Base-by-base conservation (phyloP, 2,113 vertebrate genomes). In the Geococcyx californianus region DNA sequence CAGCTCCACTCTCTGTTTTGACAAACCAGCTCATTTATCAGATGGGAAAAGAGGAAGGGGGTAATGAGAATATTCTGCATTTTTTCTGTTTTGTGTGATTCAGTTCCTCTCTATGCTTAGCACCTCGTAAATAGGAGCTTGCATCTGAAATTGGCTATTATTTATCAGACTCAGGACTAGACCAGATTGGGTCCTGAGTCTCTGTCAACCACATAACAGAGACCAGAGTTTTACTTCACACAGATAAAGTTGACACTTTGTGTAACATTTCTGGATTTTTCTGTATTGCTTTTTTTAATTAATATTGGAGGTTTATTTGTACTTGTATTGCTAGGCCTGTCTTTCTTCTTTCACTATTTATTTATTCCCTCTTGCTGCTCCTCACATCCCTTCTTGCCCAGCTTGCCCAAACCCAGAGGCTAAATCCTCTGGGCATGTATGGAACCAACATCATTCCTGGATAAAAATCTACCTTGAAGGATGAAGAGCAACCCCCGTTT, bases 401-500 rank as follows among this genome's bases (percentile, higher is more conserved):
- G 58, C 21, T 38, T 76, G 12, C 29, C 49, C 38, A 58, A 79
- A 63, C 5, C 7, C 29, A 38, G 36, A 1, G 5, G 4, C 62
- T 90, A 75, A 93, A 84, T 84, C 24, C 59, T 40, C 36, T 51
- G 63, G 55, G 59, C n/a, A 70, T 25, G 24, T 52, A 63, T 38
- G 54, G 89, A 94, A 76, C 36, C 45, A 82, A 7, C 3, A 49
- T 59, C 51, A 72, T 73, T 95, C 77, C 58, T 2, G 5, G 68
- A 93, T 89, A 92, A 87, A 96, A 95, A 70, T 91, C 78, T 82
- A 69, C 59, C 34, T 95, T 95, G 92, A 91, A 94, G 78, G 75
- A 93, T 90, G 83, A 93, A 93, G 47, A 95, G 15, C 44, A 83
- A 68, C 67, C 47, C 24, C 45, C n/a, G 15, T 96, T 94, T 96